Evolutionary conservation across 2,888 invertebrate species (phyloP), one percentile per base, ranked within the genome.

Genomic region (Trissoscelio sp.): DNA sequence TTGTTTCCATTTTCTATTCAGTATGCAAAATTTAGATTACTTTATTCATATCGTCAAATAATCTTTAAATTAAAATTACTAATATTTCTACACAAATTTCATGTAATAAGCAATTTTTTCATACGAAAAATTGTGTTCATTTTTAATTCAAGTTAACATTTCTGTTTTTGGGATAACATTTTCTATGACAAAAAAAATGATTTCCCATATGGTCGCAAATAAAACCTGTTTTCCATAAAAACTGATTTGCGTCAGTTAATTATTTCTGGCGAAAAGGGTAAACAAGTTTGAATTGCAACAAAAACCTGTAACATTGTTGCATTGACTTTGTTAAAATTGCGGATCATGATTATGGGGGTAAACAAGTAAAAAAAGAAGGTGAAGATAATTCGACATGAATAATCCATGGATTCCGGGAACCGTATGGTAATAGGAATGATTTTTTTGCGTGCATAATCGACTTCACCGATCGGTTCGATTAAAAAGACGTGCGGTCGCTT

Each of bases 331-430:
- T 39, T 12, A 20, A 46, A 31, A 46, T 44, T 57, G 39, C 22
- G 39, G 2, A n/a, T 14, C 34, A 9, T 7, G 42, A 34, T 34
- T 34, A 34, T 46, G 20, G 46, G 9, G 12, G 9, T 0, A 14
- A 9, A 3, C 6, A 31, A 14, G 7, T 5, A 18, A 39, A 57
- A 39, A 37, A 18, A 14, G 28, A 44, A 3, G 14, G 28, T 3
- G 44, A 44, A n/a, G 60, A 44, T 62, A 44, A 62, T 62, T 62
- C 7, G 22, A 22, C 20, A 31, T 46, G 60, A 60, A 60, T 60
- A 60, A 60, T 14, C 60, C 22, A 44, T 42, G 60, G 16, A 14
- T 60, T 60, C 60, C n/a, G 11, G 18, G 31, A 62, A 42, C 16
- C 5, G 11, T 31, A 42, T 46, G 67, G 24, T 31, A 67, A 69